Base-by-base conservation (phyloP, 2,113 vertebrate genomes). In the Chionis minor region DNA sequence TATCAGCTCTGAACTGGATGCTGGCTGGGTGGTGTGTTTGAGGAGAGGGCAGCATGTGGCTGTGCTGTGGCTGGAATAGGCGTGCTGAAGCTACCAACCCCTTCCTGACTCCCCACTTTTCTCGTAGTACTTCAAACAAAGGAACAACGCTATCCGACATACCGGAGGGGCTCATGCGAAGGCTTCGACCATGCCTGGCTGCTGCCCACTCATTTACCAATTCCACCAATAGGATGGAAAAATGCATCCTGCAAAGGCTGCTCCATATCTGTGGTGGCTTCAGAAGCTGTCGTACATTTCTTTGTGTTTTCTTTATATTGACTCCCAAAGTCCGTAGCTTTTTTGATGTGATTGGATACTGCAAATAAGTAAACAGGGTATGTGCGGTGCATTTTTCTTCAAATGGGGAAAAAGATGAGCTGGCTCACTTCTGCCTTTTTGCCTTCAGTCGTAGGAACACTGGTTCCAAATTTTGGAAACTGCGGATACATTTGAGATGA, bases 381-480 rank as follows among this genome's bases (percentile, higher is more conserved):
- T 1, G 1, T 69, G 66, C 1, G 3, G n/a, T 83, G 47, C 38
- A 14, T 86, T 96, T 91, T 80, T 75, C 67, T 78, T 93, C 63
- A 90, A 74, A 86, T 77, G 71, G 71, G 71, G 47, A 93, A 71
- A 87, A 95, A 88, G 72, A 86, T 79, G 69, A 86, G 40, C 62
- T 88, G 80, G 75, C 75, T 96, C 0, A 0, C 54, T 86, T 81
- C 65, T 94, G 92, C 55, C 51, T 81, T 74, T 81, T 86, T 94
- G 56, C 67, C 56, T 92, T 75, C 30, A 79, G 52, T 65, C 88
- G 71, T 66, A 94, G 90, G 67, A 88, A 84, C 80, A 52, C 23
- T 49, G 66, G 55, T 92, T 97, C 52, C 58, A 91, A 87, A 91
- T 84, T 91, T 81, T 95, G 88, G 83, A 89, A 91, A 67, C 58